Percentiles rank a stretch among this genome's conserved stretches.
Evolutionary conservation across 1,140 invertebrate genomes (phyloP).

Genomic region (Meloidogyne chitwoodi): DNA sequence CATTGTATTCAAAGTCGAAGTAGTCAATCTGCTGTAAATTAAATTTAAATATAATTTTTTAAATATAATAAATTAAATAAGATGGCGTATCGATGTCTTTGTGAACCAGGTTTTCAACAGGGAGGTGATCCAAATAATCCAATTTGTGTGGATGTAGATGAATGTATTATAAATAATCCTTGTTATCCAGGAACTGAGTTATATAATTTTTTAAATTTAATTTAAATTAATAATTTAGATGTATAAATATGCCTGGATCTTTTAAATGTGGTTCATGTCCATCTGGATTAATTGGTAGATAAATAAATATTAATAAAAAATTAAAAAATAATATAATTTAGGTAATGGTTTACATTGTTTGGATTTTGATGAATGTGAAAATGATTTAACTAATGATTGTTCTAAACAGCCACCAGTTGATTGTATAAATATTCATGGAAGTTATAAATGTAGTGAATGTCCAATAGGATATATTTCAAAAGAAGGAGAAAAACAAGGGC

Average conservation of each 20-base stretch:
- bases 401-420: slow-evolving; percentile 48
- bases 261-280: slow-evolving; percentile 52
- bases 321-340: slow-evolving; percentile 29
- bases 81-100: slow-evolving; percentile 48
- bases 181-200: slow-evolving; percentile 48
- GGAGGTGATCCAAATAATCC: slow-evolving; percentile 50
- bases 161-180: slow-evolving; percentile 45
- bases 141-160: slow-evolving; percentile 50
- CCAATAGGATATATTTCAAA: slow-evolving; percentile 57
- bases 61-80: neutral
- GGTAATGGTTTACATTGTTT: slow-evolving; percentile 50
- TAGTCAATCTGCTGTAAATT: neutral
- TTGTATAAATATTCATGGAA: slow-evolving; percentile 60
- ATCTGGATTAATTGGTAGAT: slow-evolving; percentile 37
- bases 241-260: slow-evolving; percentile 52
- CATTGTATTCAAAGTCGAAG: slow-evolving; percentile 41
- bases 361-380: slow-evolving; percentile 53
- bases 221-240: slow-evolving; percentile 5
- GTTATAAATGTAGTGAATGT: slow-evolving; percentile 61
- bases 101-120: slow-evolving; percentile 48
- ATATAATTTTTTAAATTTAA: neutral
- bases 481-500: neutral
- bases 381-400: slow-evolving; percentile 43
- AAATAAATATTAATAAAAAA: neutral
- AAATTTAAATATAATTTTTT: neutral